Evolutionary conservation across 2,888 invertebrate genomes (phyloP).

Genomic region (Criorhina ranunculi): DNA sequence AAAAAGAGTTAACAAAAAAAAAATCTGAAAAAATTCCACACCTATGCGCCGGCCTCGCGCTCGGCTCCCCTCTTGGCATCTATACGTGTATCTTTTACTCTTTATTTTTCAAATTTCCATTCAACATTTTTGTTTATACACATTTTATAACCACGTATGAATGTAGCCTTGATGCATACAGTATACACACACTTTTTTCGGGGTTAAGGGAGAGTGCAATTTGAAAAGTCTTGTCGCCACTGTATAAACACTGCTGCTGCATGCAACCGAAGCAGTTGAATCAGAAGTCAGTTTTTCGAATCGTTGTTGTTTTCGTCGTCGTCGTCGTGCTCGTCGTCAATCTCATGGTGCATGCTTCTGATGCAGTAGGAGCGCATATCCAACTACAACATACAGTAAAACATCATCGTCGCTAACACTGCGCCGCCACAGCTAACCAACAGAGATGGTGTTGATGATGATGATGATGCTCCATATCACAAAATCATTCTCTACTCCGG

Average conservation of each 20-base stretch:
- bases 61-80: conserved; percentile 16
- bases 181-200: conserved; percentile 18
- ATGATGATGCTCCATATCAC: conserved; percentile 77
- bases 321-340: conserved; percentile 49
- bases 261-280: conserved; percentile 54
- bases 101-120: conserved; percentile 72
- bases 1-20: conserved; percentile 38
- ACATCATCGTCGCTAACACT: conserved; percentile 59
- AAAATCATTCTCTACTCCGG: conserved; percentile 75
- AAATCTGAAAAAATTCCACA: conserved; percentile 60
- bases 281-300: conserved; percentile 65
- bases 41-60: conserved; percentile 68
- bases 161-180: conserved; percentile 41
- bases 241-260: conserved; percentile 72
- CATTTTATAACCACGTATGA: conserved; percentile 72
- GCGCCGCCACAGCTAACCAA: conserved; percentile 42
- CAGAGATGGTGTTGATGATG: conserved; percentile 77
- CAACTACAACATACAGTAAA: conserved; percentile 68
- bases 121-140: conserved; percentile 76
- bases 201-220: conserved; percentile 60
- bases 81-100: conserved; percentile 20
- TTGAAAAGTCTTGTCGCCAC: conserved; percentile 77
- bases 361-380: conserved; percentile 78
- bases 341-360: conserved; percentile 76
- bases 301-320: conserved; percentile 65